Evolutionary conservation across 1,140 invertebrate genomes (phyloP), one percentile per base, ranked within the genome.

Genomic region (Lethrus apterus): DNA sequence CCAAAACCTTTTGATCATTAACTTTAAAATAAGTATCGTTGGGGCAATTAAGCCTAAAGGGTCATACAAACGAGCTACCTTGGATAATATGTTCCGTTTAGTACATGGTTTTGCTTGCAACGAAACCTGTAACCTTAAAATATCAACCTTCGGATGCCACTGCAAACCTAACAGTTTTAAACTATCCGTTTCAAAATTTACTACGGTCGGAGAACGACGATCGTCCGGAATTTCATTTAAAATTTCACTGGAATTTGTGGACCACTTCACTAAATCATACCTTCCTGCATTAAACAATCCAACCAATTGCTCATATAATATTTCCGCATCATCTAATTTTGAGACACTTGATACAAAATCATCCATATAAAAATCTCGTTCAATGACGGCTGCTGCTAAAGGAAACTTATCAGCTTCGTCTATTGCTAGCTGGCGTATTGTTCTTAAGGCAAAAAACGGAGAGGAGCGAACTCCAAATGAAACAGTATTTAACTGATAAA

Each of bases 1-100:
- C 66, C 67, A 68, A 8, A 71, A 21, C 42, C 60, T 33, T 57
- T 72, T 69, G 9, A 72, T 35, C 3, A 71, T 42, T 2, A 66
- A 56, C 52, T 72, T 71, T 15, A 57, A 55, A 4, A 44, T 48
- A 7, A 69, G 56, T 4, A 57, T 56, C 5, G 65, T 36, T 23
- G 67, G 65, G 13, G 54, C 52, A n/a, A 68, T 11, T 13, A 67
- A 50, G 11, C 68, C 69, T 11, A 68, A 50, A n/a, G 69, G 69
- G 48, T 72, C 69, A 46, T 64, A 72, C 15, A 71, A 18, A 32
- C 11, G 11, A 11, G 46, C 35, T 10, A 42, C 42, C 4, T 10
- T 31, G 8, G 36, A 42, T 24, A 48, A 48, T 9, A 48, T 32
- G 9, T 10, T 29, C 20, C 36, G 4, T 29, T 48, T 48, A 10